A percentile compares a stretch with the other conserved stretches of the same genome.
Evolutionary conservation across 2,113 vertebrate genomes (phyloP).

Genomic region (Otus sunia): DNA sequence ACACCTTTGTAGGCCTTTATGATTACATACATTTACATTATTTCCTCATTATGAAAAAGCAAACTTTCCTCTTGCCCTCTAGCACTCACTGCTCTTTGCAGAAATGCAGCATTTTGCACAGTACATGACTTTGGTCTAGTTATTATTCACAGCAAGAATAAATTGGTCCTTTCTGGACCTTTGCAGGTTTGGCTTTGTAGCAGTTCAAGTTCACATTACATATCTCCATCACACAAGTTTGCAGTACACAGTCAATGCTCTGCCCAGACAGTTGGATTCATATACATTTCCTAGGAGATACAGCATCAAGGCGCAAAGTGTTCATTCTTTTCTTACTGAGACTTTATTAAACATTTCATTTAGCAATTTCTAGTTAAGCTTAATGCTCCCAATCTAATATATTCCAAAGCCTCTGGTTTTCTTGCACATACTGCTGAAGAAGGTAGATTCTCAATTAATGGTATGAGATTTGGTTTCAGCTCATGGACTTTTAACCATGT

Average conservation of each 20-base stretch:
- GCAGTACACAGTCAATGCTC: neutral
- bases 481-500: neutral
- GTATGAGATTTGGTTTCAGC: neutral
- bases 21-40: neutral
- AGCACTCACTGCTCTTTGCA: neutral
- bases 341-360: neutral
- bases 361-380: neutral
- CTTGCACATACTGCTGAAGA: neutral
- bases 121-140: fast-evolving
- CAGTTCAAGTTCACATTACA: fast-evolving
- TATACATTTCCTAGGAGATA: neutral
- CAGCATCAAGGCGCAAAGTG: neutral
- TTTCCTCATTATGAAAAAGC: neutral
- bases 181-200: neutral
- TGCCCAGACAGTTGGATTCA: neutral
- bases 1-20: neutral
- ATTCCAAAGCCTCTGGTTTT: neutral
- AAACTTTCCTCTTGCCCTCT: neutral
- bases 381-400: neutral
- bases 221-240: neutral
- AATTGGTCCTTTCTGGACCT: neutral
- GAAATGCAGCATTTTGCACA: neutral
- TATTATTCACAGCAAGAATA: neutral
- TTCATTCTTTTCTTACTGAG: neutral
- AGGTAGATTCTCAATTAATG: neutral